Base-by-base conservation (phyloP, 2,113 vertebrate species). In the Paradisaea rubra region DNA sequence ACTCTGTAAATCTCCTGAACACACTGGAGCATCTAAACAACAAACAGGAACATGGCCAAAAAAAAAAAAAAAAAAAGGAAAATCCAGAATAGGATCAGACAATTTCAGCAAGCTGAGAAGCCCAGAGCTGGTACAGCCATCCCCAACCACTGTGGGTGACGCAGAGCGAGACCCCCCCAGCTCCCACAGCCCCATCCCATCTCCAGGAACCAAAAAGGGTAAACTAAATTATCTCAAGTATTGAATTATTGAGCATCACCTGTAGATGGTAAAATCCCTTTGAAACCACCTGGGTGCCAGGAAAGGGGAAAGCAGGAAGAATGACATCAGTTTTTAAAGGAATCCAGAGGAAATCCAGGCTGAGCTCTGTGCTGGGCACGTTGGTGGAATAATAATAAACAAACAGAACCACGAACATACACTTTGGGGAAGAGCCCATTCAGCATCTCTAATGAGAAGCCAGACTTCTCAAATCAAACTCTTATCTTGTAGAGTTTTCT, bases 321-420 rank as follows among this genome's bases (percentile, higher is more conserved):
- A 28, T 3, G 6, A 7, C 27, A 24, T 20, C 28, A 39, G 27
- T 7, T 35, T 41, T 45, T 20, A 59, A 33, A 49, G 31, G 39
- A 88, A 86, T 69, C 31, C 65, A 72, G 69, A 91, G 60, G 74
- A 88, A 88, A 77, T 25, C 49, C 88, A 73, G 64, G 27, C 57
- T 21, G 53, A 68, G 10, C 23, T 33, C 69, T 25, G 64, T 18
- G 70, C 60, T 59, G 44, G 59, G 19, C 80, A 81, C 35, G 8
- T 41, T 50, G 70, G 44, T 17, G 20, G 50, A 73, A 69, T 37
- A 50, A 81, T 20, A 81, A 63, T 33, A 85, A 81, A 64, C 39
- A 91, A 81, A 73, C 10, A 88, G 49, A 44, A 56, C 28, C 76
- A 60, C 0, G 39, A 81, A 70, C 37, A 70, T 60, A 81, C 78